Evolutionary conservation across 2,888 invertebrate species (phyloP).

Genomic region (Steromphala cineraria): DNA sequence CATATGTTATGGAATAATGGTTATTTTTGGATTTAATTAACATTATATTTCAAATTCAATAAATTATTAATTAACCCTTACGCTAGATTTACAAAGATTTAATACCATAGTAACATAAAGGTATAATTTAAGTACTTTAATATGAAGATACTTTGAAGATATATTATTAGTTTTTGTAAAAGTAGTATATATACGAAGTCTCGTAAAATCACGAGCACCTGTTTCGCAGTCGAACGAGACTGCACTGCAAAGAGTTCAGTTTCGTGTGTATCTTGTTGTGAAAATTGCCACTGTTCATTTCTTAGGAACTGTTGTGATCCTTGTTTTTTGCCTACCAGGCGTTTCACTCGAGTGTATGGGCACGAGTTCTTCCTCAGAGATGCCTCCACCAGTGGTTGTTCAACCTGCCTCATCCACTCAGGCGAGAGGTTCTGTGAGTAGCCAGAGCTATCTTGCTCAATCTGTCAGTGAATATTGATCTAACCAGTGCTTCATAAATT

Average conservation of each 20-base stretch:
- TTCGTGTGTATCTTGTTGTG: not conserved
- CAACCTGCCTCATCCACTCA: constrained; percentile 31
- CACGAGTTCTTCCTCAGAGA: constrained; percentile 61
- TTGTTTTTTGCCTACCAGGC: not conserved
- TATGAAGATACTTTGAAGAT: no score
- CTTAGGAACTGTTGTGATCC: not conserved
- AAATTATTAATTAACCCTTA: no score
- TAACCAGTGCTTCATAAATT: no score
- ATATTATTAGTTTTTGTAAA: no score
- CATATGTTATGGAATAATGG: not conserved
- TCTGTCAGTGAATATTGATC: no score
- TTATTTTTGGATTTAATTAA: no score
- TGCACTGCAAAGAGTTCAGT: not conserved
- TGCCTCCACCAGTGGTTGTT: constrained; percentile 57
- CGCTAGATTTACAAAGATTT: no score
- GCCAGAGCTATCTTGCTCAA: no score
- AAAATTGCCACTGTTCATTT: not conserved
- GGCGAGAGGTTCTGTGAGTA: not conserved
- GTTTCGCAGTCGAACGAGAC: not conserved
- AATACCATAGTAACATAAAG: no score
- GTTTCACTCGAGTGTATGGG: constrained; percentile 55
- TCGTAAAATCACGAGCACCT: not conserved
- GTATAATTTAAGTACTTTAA: no score
- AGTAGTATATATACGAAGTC: not conserved
- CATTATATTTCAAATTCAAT: no score